Conservation (phyloP, 2,113 vertebrate genomes). For the Gnathonemus echidnorhynchus region DNA sequence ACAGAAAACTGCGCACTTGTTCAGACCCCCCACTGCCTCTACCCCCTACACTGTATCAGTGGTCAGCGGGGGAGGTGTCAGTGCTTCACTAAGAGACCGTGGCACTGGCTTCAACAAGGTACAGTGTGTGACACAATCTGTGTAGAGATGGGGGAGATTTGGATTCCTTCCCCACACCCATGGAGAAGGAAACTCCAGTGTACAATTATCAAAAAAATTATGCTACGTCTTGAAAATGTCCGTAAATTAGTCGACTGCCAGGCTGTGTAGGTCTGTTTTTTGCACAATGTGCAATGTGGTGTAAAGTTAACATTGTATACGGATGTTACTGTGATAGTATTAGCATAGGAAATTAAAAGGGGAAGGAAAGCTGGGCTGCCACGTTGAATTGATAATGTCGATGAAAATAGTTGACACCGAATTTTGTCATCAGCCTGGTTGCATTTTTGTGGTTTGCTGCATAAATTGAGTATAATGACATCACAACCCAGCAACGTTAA, state of each 20-base stretch:
- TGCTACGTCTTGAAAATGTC: neutral
- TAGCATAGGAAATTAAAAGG: neutral
- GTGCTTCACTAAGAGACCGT: neutral
- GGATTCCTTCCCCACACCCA: neutral
- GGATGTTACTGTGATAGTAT: neutral
- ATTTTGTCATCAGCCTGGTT: neutral
- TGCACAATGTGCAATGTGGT: conserved; percentile 6
- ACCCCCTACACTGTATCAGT: neutral
- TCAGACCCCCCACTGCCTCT: neutral
- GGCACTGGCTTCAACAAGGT: neutral
- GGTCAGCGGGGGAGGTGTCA: neutral
- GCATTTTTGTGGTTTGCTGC: neutral
- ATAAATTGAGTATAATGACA: neutral
- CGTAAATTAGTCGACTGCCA: neutral
- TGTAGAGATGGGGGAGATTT: neutral
- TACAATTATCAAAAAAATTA: neutral
- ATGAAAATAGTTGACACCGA: neutral
- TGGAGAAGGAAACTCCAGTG: neutral
- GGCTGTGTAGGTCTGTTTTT: conserved; percentile 9
- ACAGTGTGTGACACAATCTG: neutral
- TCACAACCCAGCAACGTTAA: neutral
- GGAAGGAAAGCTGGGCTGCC: neutral
- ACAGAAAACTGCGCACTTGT: neutral
- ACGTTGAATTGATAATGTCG: neutral
- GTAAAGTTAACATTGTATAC: conserved; percentile 9